Conservation (phyloP, 2,888 invertebrate genomes). For the Dryocosmus kuriphilus region DNA sequence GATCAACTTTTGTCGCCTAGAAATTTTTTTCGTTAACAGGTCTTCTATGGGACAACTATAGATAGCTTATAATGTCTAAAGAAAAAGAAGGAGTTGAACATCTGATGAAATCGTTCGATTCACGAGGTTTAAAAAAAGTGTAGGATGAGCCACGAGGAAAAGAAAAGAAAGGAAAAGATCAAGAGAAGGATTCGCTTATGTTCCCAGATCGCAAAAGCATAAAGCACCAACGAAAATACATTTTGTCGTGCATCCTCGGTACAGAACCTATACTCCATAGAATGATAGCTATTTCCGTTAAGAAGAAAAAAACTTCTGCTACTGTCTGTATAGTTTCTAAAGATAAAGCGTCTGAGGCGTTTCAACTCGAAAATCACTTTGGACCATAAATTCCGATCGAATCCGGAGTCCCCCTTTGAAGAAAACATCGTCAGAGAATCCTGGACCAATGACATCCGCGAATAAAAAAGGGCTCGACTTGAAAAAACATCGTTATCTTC, state of each 20-base stretch:
- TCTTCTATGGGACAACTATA: background rate
- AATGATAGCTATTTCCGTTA: constrained; percentile 75
- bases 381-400: constrained; percentile 59
- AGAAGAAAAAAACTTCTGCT: constrained; percentile 54
- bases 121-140: constrained; percentile 7
- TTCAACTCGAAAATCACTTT: constrained; percentile 60
- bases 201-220: constrained; percentile 42
- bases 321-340: constrained; percentile 68
- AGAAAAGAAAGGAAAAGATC: constrained; percentile 37
- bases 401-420: constrained; percentile 25
- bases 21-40: background rate
- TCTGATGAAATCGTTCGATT: background rate
- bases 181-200: background rate
- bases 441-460: constrained; percentile 8
- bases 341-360: constrained; percentile 70
- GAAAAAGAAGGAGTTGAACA: background rate
- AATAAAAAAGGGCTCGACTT: background rate
- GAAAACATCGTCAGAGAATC: background rate
- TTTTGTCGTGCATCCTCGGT: constrained; percentile 66
- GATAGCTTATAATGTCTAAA: background rate
- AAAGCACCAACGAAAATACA: constrained; percentile 65
- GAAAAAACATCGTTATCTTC: background rate
- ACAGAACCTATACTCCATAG: constrained; percentile 67
- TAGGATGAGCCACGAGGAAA: constrained; percentile 19
- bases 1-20: constrained; percentile 9